Evolutionary conservation across 2,113 vertebrate species (phyloP).

Genomic region (Hylia prasina): DNA sequence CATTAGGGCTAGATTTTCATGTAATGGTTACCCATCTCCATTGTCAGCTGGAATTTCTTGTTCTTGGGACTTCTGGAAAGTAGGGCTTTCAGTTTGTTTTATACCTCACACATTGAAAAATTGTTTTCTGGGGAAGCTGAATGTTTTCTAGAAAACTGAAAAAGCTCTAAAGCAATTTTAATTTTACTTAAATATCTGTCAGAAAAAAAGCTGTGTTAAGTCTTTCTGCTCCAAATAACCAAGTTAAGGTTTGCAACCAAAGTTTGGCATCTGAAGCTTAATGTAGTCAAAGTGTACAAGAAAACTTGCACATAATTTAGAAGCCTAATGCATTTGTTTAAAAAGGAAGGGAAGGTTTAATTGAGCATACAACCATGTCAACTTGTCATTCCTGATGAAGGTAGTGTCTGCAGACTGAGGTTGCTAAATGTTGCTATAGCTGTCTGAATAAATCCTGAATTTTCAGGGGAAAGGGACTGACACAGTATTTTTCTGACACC

Average conservation of each 20-base stretch:
- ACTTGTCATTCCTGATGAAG: slow-evolving; percentile 58
- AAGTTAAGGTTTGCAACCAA: slow-evolving; percentile 24
- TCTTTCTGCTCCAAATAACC: slow-evolving; percentile 13
- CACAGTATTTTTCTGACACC: not conserved
- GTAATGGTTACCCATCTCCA: not conserved
- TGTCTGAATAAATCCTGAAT: slow-evolving; percentile 1
- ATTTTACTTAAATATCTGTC: not conserved
- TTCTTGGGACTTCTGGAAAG: not conserved
- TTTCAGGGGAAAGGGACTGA: not conserved
- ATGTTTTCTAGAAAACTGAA: not conserved
- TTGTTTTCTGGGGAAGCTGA: not conserved
- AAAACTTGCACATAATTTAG: slow-evolving; percentile 67
- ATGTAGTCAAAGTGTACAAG: slow-evolving; percentile 48
- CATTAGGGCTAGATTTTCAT: not conserved
- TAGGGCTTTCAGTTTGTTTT: not conserved
- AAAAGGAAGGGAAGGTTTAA: slow-evolving; percentile 67
- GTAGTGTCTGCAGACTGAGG: slow-evolving; percentile 20
- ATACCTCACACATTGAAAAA: not conserved
- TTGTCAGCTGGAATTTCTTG: not conserved
- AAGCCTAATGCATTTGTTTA: slow-evolving; percentile 62
- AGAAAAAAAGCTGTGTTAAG: not conserved
- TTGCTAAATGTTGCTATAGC: not conserved
- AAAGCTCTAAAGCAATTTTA: not conserved
- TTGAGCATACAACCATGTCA: slow-evolving; percentile 69
- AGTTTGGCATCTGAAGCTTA: slow-evolving; percentile 59